Evolutionary conservation across 1,140 invertebrate genomes (phyloP), one percentile per base, ranked within the genome.

Genomic region (Patella vulgata): DNA sequence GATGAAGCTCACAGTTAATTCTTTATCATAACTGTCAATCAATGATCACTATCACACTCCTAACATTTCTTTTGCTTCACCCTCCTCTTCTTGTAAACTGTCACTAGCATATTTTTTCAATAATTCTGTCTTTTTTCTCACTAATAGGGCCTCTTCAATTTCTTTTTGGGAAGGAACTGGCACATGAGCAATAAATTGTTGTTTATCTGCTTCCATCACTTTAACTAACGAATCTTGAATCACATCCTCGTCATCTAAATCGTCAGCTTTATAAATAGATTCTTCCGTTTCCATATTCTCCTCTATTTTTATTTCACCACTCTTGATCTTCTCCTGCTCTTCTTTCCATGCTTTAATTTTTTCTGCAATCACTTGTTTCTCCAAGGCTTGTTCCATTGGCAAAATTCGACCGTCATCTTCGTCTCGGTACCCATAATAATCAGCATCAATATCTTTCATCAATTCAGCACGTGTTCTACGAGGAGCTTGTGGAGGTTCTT

Each of bases 371-470:
- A 80, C 84, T 77, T 88, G 85, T 77, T 90, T 89, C 86, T 97
- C 94, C 36, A 89, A 89, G 74, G 90, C 89, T 59, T 89, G 85
- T 85, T 99, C 97, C 2, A 97, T 78, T 0, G 95, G 96, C 63
- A 95, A 85, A 19, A 99, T 85, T 44, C 98, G 89, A 0, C 96
- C 96, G 85, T 99, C 97, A 78, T 99, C 98, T 77, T 99, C 96
- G 85, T 99, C 97, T 75, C 95, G 86, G 81, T 98, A 99, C 0
- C 97, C 97, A 87, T 99, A 99, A 85, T 99, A 99, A 84, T 97
- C 94, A 1, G 96, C 95, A 86, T 98, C 96, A 23, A 99, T 95
- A 75, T 99, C 92, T 77, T 95, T 93, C 96, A 99, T 98, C 33
- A 99, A 85, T 84, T 99, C 97, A 0, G 93, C 95, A 54, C 96